These are phyloP conservation scores for Chaetophractus vellerosus DNA, from an alignment of 2,797 vertebrate species.

Conservation along the genomic window DNA sequence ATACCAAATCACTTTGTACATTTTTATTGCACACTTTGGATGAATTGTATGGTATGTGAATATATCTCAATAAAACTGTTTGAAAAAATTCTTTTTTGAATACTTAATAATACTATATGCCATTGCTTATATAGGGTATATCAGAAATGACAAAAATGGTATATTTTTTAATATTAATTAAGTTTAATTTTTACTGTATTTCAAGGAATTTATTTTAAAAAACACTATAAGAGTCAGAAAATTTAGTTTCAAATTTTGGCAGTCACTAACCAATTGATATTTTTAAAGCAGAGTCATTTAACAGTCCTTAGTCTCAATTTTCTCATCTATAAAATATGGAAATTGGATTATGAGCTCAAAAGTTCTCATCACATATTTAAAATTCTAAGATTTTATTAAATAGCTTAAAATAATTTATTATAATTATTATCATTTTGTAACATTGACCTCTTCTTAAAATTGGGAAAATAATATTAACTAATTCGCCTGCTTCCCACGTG, in stretches of 20 bases:
- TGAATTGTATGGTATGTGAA: too few relatives aligned
- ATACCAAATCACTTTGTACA: too few relatives aligned
- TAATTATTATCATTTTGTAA: not conserved
- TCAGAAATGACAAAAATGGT: not conserved
- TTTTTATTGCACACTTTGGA: too few relatives aligned
- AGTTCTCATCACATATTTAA: not conserved
- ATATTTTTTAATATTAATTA: not conserved
- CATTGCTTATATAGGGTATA: not conserved
- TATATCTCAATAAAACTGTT: too few relatives aligned
- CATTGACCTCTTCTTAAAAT: not conserved
- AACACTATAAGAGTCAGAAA: not conserved
- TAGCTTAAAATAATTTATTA: not conserved
- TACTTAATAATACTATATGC: not conserved
- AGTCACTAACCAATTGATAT: not conserved
- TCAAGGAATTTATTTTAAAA: constrained; percentile 6
- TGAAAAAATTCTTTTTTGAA: not conserved
- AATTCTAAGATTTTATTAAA: not conserved
- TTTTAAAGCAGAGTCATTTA: not conserved
- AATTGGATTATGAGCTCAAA: constrained; percentile 16
- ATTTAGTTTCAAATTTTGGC: not conserved
- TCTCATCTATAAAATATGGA: constrained; percentile 8
- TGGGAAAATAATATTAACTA: not conserved
- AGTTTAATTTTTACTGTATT: not conserved
- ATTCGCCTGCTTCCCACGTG: not conserved
- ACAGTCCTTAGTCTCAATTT: not conserved